These are phyloP conservation scores for Columbina picui DNA, from an alignment of 2,113 vertebrate genomes.

Conservation along the genomic window DNA sequence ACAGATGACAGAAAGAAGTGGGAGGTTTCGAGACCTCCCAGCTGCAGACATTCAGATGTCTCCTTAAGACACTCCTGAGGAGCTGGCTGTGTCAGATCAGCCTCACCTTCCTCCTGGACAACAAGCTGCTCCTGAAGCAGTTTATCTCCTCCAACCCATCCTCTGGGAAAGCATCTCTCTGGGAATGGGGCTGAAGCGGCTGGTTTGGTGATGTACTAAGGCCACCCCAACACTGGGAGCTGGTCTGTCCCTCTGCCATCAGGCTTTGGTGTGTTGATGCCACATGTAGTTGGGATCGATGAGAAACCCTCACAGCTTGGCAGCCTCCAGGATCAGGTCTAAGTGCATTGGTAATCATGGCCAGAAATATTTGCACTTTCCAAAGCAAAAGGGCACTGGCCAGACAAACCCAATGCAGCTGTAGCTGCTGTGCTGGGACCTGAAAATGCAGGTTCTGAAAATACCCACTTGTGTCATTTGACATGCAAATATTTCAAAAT, in stretches of 20 bases:
- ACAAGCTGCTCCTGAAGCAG: not conserved
- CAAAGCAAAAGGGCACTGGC: not conserved
- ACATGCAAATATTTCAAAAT: not conserved
- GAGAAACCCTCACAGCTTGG: not conserved
- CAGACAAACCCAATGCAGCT: not conserved
- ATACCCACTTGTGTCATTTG: not conserved
- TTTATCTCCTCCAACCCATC: not conserved
- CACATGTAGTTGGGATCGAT: rapidly evolving
- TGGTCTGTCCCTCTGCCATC: not conserved
- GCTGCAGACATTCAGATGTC: not conserved
- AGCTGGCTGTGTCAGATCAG: rapidly evolving
- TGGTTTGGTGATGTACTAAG: not conserved
- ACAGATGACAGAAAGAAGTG: not conserved
- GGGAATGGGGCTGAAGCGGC: not conserved
- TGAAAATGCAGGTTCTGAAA: not conserved
- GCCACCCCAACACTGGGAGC: rapidly evolving
- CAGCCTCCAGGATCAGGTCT: not conserved
- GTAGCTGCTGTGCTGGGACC: not conserved
- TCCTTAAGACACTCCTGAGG: not conserved
- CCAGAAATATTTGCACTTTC: not conserved
- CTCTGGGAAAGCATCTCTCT: not conserved
- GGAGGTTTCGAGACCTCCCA: slow-evolving; percentile 4
- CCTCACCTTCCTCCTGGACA: not conserved
- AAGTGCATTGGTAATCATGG: not conserved
- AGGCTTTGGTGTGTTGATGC: not conserved